phyloP scores from a whole-genome alignment of 2,113 vertebrate species.

The Centropus unirufus region DNA sequence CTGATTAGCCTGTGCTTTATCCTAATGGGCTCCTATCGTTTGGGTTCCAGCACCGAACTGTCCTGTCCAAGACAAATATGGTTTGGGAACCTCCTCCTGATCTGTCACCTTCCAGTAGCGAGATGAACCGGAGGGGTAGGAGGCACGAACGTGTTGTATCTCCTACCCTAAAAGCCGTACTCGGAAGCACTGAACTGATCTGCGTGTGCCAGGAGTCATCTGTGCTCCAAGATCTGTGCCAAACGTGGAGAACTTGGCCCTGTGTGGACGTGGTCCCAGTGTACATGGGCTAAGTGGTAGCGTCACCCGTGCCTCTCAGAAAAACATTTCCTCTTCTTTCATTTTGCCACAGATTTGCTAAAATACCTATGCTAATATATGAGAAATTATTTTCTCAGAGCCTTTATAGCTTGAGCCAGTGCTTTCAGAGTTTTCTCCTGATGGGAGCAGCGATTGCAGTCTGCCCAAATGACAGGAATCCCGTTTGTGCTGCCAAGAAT shows the following conservation, averaged over 20 bases:
- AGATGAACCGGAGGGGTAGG: background rate
- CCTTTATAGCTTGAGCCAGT: background rate
- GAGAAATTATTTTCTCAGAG: background rate
- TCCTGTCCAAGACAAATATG: background rate
- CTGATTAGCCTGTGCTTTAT: background rate
- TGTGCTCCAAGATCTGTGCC: background rate
- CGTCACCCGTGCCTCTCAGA: background rate
- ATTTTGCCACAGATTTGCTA: background rate
- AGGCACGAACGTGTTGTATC: background rate
- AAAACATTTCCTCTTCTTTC: rapidly evolving
- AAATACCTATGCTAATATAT: background rate
- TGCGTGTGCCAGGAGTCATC: background rate
- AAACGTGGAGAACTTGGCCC: background rate
- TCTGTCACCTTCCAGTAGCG: background rate
- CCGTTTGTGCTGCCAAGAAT: background rate
- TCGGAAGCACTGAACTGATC: background rate
- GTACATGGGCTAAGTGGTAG: no score
- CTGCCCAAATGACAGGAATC: background rate
- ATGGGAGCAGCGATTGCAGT: background rate
- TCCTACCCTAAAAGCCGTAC: background rate
- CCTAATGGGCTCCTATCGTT: background rate
- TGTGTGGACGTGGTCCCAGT: rapidly evolving
- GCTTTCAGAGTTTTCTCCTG: background rate
- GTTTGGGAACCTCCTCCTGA: background rate
- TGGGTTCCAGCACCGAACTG: background rate